A percentile compares a stretch with the other conserved stretches of the same genome.
Conservation (phyloP, 2,113 vertebrate species). For the Anguilla japonica region DNA sequence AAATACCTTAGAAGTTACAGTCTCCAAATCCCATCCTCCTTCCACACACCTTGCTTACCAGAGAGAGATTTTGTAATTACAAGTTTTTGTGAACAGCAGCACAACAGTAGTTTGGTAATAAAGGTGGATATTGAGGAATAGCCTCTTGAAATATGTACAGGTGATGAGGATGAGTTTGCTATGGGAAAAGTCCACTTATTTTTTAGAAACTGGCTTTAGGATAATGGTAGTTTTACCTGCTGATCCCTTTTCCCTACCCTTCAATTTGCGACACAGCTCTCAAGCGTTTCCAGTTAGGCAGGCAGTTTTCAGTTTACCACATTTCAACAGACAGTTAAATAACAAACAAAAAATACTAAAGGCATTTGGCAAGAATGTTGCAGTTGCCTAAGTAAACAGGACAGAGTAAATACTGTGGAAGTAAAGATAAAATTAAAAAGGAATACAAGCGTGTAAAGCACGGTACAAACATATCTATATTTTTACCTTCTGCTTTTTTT, state of each 20-base stretch:
- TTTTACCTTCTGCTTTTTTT: conserved; percentile 36
- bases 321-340: conserved; percentile 21
- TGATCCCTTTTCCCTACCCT: background rate
- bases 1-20: conserved; percentile 30
- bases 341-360: background rate
- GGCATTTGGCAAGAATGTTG: conserved; percentile 11
- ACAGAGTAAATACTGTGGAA: background rate
- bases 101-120: conserved; percentile 6
- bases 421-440: background rate
- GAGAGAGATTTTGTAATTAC: conserved; percentile 9
- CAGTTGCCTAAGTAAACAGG: background rate
- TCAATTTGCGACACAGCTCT: background rate
- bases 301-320: conserved; percentile 17
- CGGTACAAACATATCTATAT: background rate
- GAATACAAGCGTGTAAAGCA: background rate
- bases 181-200: conserved; percentile 11
- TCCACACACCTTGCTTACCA: conserved; percentile 5
- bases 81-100: background rate
- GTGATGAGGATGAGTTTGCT: background rate
- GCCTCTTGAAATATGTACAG: background rate
- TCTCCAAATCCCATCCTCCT: conserved; percentile 18
- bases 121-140: background rate
- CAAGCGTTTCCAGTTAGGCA: background rate
- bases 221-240: background rate
- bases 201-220: background rate